A percentile compares a stretch with the other conserved stretches of the same genome.
These are phyloP conservation scores for Ariopsis seemanni DNA, from an alignment of 2,113 vertebrate species.

Conservation along the genomic window DNA sequence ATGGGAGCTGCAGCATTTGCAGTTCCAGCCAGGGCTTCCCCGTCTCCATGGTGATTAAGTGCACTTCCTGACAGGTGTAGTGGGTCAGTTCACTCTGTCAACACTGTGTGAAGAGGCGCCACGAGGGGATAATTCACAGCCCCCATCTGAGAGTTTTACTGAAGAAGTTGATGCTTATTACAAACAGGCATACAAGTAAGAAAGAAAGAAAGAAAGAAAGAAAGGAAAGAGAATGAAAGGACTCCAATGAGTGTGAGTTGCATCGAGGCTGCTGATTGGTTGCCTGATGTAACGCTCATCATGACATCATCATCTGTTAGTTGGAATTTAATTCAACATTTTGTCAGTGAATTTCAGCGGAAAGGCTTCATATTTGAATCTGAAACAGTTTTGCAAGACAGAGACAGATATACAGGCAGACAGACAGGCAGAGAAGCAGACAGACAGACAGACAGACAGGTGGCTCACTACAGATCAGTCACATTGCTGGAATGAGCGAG, in stretches of 20 bases:
- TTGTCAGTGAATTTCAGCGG: neutral
- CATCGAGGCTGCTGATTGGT: neutral
- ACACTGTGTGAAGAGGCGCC: conserved; percentile 44
- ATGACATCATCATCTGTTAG: neutral
- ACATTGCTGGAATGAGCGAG: neutral
- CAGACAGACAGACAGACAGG: neutral
- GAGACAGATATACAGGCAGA: neutral
- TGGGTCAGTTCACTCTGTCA: conserved; percentile 68
- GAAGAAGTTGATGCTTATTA: neutral
- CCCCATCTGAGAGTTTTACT: neutral
- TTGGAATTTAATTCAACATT: neutral
- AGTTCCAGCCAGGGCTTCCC: conserved; percentile 57
- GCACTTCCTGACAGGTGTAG: conserved; percentile 69
- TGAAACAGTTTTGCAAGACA: neutral
- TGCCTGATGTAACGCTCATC: neutral
- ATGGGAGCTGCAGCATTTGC: conserved; percentile 47
- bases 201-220: neutral
- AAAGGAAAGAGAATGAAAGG: neutral
- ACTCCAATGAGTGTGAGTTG: neutral
- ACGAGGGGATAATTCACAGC: conserved; percentile 9
- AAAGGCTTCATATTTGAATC: neutral
- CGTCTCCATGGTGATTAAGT: conserved; percentile 70
- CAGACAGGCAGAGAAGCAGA: neutral
- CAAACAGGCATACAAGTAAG: neutral
- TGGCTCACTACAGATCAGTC: neutral